phyloP scores from a whole-genome alignment of 2,888 invertebrate genomes.

The Cylindroiulus punctatus region DNA sequence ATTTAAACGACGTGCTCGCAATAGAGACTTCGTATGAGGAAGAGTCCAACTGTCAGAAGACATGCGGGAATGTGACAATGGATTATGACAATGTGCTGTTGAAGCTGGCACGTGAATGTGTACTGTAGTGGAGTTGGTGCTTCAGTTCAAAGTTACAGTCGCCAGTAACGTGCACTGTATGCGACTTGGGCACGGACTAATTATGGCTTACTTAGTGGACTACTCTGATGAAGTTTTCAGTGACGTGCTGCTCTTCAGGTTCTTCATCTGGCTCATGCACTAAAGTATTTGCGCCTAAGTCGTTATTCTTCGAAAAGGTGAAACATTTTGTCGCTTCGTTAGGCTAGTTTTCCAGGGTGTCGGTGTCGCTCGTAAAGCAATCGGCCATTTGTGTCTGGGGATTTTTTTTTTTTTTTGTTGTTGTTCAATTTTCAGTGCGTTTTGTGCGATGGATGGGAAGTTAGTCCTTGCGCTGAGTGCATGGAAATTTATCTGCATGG shows the following conservation, averaged over 20 bases:
- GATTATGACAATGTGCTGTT: slow-evolving; percentile 37
- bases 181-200: not conserved
- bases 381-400: not conserved
- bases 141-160: not conserved
- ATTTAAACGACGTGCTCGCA: slow-evolving; percentile 43
- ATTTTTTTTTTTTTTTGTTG: not conserved
- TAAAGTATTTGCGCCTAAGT: not conserved
- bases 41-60: slow-evolving; percentile 28
- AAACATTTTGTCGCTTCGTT: not conserved
- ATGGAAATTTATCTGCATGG: slow-evolving; percentile 2
- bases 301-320: too few species aligned
- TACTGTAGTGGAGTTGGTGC: not conserved
- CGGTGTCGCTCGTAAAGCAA: not conserved
- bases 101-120: not conserved
- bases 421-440: not conserved
- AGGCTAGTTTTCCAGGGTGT: too few species aligned
- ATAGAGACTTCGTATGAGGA: not conserved
- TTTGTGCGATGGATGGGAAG: not conserved
- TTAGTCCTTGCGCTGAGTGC: not conserved
- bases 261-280: not conserved
- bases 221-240: not conserved
- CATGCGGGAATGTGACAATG: slow-evolving; percentile 27
- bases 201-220: not conserved
- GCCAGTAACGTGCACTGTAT: not conserved
- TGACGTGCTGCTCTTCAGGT: not conserved